Conservation (phyloP, 1,140 invertebrate species). For the Caerostris extrusa region DNA sequence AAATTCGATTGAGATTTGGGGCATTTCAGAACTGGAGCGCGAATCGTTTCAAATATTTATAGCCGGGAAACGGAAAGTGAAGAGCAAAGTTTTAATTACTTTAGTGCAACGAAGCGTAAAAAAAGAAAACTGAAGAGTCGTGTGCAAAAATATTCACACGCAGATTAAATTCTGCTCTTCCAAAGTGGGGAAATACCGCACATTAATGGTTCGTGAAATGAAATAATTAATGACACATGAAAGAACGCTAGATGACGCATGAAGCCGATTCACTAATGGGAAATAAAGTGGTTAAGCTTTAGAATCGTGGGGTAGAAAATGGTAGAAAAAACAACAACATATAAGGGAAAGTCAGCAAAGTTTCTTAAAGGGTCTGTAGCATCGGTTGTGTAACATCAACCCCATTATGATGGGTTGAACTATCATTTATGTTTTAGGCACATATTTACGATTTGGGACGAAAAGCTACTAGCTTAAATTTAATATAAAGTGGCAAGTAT, state of each 20-base stretch:
- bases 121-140: too few relatives aligned
- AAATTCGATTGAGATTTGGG: too few relatives aligned
- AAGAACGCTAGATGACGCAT: conserved; percentile 17
- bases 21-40: too few relatives aligned
- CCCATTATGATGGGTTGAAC: neutral
- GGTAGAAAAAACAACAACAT: neutral
- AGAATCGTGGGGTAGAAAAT: neutral
- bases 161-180: neutral
- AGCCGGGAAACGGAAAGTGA: too few relatives aligned
- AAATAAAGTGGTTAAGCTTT: conserved; percentile 11
- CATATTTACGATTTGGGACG: neutral
- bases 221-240: conserved; percentile 32
- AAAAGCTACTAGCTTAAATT: neutral
- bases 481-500: neutral
- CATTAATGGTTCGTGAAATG: conserved; percentile 21
- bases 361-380: neutral
- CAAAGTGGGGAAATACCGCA: neutral
- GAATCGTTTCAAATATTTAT: too few relatives aligned
- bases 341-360: neutral
- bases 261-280: conserved; percentile 8
- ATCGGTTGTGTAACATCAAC: neutral
- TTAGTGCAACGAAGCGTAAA: too few relatives aligned
- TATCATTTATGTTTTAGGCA: neutral
- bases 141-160: neutral
- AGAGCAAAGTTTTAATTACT: too few relatives aligned